A percentile compares a stretch with the other conserved stretches of the same genome.
Conservation (phyloP, 2,888 invertebrate genomes). For the Agriotes lineatus region DNA sequence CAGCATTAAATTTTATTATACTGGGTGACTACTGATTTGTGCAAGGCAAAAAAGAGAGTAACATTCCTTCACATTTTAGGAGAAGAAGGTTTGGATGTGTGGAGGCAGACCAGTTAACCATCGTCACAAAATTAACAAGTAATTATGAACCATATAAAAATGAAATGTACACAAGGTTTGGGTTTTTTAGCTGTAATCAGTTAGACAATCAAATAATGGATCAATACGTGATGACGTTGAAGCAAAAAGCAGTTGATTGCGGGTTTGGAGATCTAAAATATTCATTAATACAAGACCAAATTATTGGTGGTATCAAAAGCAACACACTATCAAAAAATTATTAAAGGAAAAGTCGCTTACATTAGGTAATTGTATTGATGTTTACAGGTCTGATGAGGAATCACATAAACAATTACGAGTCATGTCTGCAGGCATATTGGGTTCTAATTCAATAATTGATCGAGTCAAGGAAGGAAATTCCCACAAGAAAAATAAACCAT, state of each 20-base stretch:
- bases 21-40: not conserved
- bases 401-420: not conserved
- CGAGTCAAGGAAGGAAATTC: conserved; percentile 1
- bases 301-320: conserved; percentile 4
- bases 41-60: not conserved
- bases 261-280: not conserved
- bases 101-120: not conserved
- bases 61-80: not conserved
- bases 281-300: not conserved
- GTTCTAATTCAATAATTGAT: not conserved
- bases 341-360: not conserved
- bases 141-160: not conserved
- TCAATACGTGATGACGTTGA: conserved; percentile 1
- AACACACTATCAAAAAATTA: not conserved
- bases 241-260: not conserved
- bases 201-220: not conserved
- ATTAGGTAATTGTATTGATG: not conserved
- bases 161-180: conserved; percentile 1
- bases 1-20: not conserved
- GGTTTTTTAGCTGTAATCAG: not conserved
- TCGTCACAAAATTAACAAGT: not conserved
- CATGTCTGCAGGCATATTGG: not conserved
- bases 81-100: conserved; percentile 1
- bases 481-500: not conserved
- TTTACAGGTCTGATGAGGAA: not conserved